A percentile compares a stretch with the other conserved stretches of the same genome.
These are phyloP conservation scores for Scartelaos histophorus DNA, from an alignment of 2,113 vertebrate species.

Conservation along the genomic window DNA sequence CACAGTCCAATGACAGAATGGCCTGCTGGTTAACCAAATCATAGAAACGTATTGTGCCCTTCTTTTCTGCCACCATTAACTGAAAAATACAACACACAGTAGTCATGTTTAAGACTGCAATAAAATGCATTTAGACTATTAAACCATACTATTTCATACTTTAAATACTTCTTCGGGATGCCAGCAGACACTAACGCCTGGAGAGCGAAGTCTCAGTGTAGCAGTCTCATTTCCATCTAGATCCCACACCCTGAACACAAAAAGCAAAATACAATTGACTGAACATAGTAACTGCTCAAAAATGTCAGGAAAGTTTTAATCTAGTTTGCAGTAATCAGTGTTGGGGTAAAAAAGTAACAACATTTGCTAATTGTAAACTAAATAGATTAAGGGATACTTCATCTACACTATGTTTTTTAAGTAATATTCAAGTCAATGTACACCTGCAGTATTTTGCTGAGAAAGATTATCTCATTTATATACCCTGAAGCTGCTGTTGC, in stretches of 20 bases:
- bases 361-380: slow-evolving; percentile 41
- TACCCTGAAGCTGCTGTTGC: not conserved
- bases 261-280: not conserved
- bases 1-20: slow-evolving; percentile 91
- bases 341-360: slow-evolving; percentile 24
- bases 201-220: slow-evolving; percentile 86
- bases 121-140: not conserved
- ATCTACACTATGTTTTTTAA: not conserved
- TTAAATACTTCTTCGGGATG: slow-evolving; percentile 92
- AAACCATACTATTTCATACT: slow-evolving; percentile 66
- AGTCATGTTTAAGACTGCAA: not conserved
- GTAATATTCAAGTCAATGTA: not conserved
- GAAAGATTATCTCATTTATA: not conserved
- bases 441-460: too few species aligned
- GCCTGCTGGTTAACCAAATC: slow-evolving; percentile 91
- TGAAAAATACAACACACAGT: slow-evolving; percentile 52
- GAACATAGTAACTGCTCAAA: slow-evolving; percentile 5
- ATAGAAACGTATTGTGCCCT: slow-evolving; percentile 92
- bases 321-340: slow-evolving; percentile 38
- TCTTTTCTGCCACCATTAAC: slow-evolving; percentile 97
- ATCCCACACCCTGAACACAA: slow-evolving; percentile 86
- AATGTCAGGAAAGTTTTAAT: slow-evolving; percentile 15
- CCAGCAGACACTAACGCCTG: slow-evolving; percentile 96
- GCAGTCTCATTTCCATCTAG: slow-evolving; percentile 86
- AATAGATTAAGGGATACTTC: slow-evolving; percentile 18